phyloP scores from a whole-genome alignment of 2,113 vertebrate genomes.

The Rhynchopsitta pachyrhyncha region DNA sequence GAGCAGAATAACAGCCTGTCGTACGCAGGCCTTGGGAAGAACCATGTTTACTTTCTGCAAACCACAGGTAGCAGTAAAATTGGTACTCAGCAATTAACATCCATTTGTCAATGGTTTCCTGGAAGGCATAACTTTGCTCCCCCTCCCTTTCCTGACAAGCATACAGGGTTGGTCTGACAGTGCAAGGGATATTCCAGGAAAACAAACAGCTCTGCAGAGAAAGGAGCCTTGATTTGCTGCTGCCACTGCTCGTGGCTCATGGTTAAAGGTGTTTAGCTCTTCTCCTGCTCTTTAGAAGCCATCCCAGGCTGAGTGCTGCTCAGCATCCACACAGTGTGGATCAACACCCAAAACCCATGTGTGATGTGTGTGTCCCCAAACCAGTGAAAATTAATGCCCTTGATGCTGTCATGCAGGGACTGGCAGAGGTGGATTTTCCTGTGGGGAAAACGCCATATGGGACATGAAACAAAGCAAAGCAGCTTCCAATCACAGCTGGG shows the following conservation, averaged over 20 bases:
- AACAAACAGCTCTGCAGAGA: not conserved
- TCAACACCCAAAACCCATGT: not conserved
- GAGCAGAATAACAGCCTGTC: constrained; percentile 27
- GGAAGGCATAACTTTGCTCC: constrained; percentile 23
- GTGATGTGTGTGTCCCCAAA: not conserved
- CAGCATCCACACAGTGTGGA: not conserved
- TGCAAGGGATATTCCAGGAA: constrained; percentile 5
- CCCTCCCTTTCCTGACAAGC: constrained; percentile 41
- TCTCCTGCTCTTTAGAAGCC: not conserved
- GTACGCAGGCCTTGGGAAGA: not conserved
- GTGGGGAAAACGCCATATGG: not conserved
- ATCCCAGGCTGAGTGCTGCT: not conserved
- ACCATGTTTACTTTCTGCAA: constrained; percentile 44
- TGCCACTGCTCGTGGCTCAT: not conserved
- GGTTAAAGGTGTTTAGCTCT: not conserved
- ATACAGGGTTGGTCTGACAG: not conserved
- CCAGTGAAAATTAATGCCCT: not conserved
- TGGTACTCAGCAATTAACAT: constrained; percentile 60
- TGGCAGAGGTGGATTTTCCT: not conserved
- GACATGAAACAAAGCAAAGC: not conserved
- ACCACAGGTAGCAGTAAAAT: constrained; percentile 65
- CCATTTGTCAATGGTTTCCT: constrained; percentile 53
- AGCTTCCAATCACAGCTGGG: not conserved
- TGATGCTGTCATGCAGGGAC: not conserved
- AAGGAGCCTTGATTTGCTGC: not conserved